Evolutionary conservation across 2,797 vertebrate genomes (phyloP).

Genomic region (Tragelaphus eurycerus): DNA sequence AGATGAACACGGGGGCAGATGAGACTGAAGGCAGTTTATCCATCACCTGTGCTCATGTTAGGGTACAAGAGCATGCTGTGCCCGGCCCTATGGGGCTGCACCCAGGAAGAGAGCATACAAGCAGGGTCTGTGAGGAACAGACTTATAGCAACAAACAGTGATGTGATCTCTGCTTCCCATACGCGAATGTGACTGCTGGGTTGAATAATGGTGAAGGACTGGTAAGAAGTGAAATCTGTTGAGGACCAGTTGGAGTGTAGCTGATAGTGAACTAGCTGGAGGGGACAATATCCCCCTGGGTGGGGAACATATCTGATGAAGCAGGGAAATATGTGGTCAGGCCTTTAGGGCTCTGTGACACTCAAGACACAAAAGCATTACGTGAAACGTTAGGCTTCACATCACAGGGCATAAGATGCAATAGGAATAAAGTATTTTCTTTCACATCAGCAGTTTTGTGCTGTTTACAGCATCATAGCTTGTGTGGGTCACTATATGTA

Average conservation of each 20-base stretch:
- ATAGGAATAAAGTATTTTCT: background rate
- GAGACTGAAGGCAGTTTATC: background rate
- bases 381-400: background rate
- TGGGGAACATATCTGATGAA: background rate
- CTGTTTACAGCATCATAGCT: background rate
- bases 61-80: background rate
- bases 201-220: background rate
- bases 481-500: background rate
- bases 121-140: background rate
- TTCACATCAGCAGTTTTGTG: background rate
- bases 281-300: background rate
- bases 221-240: background rate
- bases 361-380: background rate
- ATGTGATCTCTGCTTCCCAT: background rate
- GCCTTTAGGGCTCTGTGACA: background rate
- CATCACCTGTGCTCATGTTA: background rate
- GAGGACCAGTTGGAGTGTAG: background rate
- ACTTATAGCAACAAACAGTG: background rate
- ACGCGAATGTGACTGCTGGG: background rate
- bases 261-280: background rate
- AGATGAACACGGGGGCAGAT: background rate
- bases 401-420: background rate
- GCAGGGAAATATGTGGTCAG: background rate
- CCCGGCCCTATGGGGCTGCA: background rate
- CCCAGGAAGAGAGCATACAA: background rate